Conservation (phyloP, 2,797 vertebrate species). For the Mus minutoides region DNA sequence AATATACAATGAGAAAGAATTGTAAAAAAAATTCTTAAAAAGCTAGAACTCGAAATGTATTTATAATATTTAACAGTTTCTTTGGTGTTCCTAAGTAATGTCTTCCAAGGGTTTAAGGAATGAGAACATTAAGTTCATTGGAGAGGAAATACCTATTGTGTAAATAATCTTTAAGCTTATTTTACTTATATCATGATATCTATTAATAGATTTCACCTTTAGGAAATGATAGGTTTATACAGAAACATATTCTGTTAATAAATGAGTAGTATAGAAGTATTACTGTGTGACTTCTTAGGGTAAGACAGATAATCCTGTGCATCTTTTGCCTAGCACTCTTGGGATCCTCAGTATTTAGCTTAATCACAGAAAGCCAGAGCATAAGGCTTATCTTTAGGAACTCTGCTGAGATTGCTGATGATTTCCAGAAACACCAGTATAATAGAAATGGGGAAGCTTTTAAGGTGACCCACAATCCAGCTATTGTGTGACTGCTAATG, state of each 20-base stretch:
- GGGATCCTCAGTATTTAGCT: background rate
- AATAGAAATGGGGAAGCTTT: background rate
- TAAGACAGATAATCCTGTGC: background rate
- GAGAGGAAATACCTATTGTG: background rate
- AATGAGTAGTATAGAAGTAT: background rate
- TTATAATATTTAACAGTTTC: background rate
- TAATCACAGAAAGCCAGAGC: background rate
- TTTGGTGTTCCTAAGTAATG: background rate
- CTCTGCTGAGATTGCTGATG: background rate
- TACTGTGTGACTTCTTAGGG: background rate
- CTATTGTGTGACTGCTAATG: background rate
- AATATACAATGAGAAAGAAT: background rate
- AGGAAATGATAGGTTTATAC: background rate
- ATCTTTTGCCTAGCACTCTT: background rate
- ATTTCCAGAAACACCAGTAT: background rate
- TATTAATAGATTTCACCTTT: background rate
- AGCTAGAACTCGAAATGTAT: background rate
- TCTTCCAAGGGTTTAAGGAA: background rate
- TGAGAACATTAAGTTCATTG: background rate
- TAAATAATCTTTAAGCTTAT: background rate
- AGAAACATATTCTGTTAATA: background rate
- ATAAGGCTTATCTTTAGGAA: accelerated
- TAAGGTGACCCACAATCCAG: background rate
- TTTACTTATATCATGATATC: background rate
- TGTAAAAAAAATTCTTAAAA: background rate